A percentile compares a stretch with the other conserved stretches of the same genome.
phyloP scores from a whole-genome alignment of 2,888 invertebrate species.

The Drosophila fulvimacula region DNA sequence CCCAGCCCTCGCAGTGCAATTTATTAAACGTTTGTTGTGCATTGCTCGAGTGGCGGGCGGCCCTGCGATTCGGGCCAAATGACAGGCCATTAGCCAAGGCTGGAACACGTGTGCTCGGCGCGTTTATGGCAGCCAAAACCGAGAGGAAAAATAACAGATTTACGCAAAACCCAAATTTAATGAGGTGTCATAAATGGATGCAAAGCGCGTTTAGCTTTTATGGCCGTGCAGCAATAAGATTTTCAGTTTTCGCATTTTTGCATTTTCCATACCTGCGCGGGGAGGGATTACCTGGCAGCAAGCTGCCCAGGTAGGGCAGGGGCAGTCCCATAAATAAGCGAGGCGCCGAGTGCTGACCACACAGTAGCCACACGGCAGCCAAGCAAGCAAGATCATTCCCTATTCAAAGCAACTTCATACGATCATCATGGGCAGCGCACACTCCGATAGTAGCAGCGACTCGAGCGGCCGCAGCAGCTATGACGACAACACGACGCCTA shows the following conservation, averaged over 20 bases:
- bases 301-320: conserved; percentile 1
- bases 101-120: conserved; percentile 50
- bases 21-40: conserved; percentile 59
- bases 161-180: conserved; percentile 50
- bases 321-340: conserved; percentile 25
- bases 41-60: conserved; percentile 37
- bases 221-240: conserved; percentile 32
- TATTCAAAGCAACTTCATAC: neutral
- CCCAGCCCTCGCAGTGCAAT: neutral
- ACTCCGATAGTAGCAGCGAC: conserved; percentile 16
- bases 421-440: conserved; percentile 48
- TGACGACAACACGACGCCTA: conserved; percentile 10
- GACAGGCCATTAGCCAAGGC: conserved; percentile 54
- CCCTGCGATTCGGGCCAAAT: conserved; percentile 14
- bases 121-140: conserved; percentile 41
- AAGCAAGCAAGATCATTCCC: conserved; percentile 11
- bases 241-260: neutral
- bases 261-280: neutral
- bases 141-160: conserved; percentile 27
- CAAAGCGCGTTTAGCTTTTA: conserved; percentile 16
- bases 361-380: conserved; percentile 36
- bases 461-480: conserved; percentile 16
- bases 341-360: neutral
- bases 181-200: conserved; percentile 33
- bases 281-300: neutral